phyloP scores from a whole-genome alignment of 2,113 vertebrate species.

The Chionis minor region DNA sequence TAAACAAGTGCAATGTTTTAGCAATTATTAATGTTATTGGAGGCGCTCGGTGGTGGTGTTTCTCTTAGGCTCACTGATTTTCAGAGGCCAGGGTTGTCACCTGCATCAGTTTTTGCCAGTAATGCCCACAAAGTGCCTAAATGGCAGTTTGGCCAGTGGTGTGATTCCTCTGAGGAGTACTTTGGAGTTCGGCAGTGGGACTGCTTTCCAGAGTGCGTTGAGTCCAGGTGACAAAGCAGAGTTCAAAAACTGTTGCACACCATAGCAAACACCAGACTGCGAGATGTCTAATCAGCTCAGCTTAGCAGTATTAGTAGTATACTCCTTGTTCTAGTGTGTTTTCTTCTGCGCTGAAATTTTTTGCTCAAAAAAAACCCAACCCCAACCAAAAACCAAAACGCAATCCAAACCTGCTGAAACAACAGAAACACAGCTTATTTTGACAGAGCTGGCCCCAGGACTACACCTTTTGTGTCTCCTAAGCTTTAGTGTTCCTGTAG shows the following conservation, averaged over 20 bases:
- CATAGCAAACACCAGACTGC: neutral
- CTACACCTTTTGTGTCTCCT: neutral
- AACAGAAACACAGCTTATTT: neutral
- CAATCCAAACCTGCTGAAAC: neutral
- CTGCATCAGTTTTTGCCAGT: neutral
- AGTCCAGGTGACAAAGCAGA: neutral
- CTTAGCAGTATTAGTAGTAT: neutral
- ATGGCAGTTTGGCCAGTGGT: neutral
- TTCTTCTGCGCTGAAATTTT: neutral
- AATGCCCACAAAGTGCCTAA: too few relatives aligned
- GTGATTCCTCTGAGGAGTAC: rapidly evolving
- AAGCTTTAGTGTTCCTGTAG: neutral
- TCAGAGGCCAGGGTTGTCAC: neutral
- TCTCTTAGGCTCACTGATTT: neutral
- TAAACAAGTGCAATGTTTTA: neutral
- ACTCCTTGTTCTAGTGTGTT: neutral
- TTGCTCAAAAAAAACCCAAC: neutral
- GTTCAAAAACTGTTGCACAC: neutral
- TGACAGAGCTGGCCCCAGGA: neutral
- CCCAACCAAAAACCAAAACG: neutral
- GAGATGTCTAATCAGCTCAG: neutral
- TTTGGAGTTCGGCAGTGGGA: rapidly evolving
- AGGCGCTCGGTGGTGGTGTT: neutral
- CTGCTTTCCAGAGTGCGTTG: rapidly evolving
- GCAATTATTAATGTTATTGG: neutral